Conservation (phyloP, 2,797 vertebrate species). For the Phoeniculus purpureus region DNA sequence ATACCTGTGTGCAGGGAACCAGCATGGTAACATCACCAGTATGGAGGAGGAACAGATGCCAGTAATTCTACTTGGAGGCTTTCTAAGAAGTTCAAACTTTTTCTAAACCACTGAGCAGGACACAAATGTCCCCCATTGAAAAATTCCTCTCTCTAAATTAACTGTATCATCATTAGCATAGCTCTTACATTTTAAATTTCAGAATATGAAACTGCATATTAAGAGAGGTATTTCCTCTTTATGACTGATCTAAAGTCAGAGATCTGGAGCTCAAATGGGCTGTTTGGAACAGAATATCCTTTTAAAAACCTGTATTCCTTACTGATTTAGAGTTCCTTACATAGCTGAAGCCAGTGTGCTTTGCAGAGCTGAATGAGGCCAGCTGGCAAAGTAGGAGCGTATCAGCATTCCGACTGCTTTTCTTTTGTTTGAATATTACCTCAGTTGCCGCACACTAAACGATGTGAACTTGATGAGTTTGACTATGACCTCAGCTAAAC, state of each 20-base stretch:
- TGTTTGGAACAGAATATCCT: conserved; percentile 53
- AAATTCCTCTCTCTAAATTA: conserved; percentile 33
- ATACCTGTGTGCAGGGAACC: conserved; percentile 65
- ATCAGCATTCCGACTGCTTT: conserved; percentile 55
- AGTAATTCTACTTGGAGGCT: conserved; percentile 48
- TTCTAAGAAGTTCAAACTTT: conserved; percentile 54
- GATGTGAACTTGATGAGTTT: conserved; percentile 50
- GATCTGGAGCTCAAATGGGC: conserved; percentile 39
- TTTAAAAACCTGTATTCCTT: conserved; percentile 53
- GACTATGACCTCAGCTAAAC: conserved; percentile 54
- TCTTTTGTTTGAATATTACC: conserved; percentile 64
- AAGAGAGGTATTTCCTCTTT: conserved; percentile 54
- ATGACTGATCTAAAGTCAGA: conserved; percentile 50
- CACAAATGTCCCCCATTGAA: conserved; percentile 16
- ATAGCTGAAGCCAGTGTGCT: conserved; percentile 50
- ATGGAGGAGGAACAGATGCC: conserved; percentile 47
- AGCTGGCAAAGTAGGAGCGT: conserved; percentile 33
- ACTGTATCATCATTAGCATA: conserved; percentile 37
- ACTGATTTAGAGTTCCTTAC: conserved; percentile 27
- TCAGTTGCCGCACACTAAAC: conserved; percentile 30
- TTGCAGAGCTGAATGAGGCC: conserved; percentile 53
- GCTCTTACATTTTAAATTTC: conserved; percentile 52
- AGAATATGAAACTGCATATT: conserved; percentile 41
- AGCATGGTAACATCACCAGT: conserved; percentile 43
- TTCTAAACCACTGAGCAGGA: conserved; percentile 31